Base-by-base conservation (phyloP, 2,797 vertebrate species). In the Eulemur albifrons region DNA sequence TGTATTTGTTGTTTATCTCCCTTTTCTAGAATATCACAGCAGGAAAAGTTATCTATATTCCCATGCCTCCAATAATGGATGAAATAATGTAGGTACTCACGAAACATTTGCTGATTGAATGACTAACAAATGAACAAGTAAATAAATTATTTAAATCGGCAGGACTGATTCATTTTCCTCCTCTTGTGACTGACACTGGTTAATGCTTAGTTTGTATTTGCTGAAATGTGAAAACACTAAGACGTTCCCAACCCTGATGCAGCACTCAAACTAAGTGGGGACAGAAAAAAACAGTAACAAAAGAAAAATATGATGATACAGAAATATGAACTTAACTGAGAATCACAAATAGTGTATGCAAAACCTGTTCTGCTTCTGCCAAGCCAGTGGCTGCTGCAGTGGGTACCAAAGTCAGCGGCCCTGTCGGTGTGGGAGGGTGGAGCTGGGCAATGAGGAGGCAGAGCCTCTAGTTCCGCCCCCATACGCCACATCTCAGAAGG, bases 391-490 rank as follows among this genome's bases (percentile, higher is more conserved):
- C 15, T 54, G 0, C 27, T 10, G 14, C 45, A 7, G 50, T 6
- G 32, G 25, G 23, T 12, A 11, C 15, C 17, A 40, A 27, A 54
- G 70, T 38, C 50, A 30, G 18, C 5, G 10, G 50, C 21, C 43
- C 1, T 0, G 0, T 72, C 11, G 38, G 2, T 14, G 6, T 0
- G 0, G 18, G 25, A 77, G 3, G 6, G 5, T 9, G 2, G 8
- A 57, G 8, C 27, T 9, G 32, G 11, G 30, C 5, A 38, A 38
- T 38, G 4, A 59, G 63, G 6, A 63, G 10, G 5, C 43, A 45
- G n/a, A 70, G 35, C 9, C 35, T 79, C 35, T 25, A 48, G 14
- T 0, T 7, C 69, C 13, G 27, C 81, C 43, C 80, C 80, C n/a
- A 32, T 2, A 21, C 63, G 43, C 20, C 81, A 30, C 14, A 4